Evolutionary conservation across 1,140 invertebrate genomes (phyloP), one percentile per base, ranked within the genome.

Genomic region (Drosophila teissieri): DNA sequence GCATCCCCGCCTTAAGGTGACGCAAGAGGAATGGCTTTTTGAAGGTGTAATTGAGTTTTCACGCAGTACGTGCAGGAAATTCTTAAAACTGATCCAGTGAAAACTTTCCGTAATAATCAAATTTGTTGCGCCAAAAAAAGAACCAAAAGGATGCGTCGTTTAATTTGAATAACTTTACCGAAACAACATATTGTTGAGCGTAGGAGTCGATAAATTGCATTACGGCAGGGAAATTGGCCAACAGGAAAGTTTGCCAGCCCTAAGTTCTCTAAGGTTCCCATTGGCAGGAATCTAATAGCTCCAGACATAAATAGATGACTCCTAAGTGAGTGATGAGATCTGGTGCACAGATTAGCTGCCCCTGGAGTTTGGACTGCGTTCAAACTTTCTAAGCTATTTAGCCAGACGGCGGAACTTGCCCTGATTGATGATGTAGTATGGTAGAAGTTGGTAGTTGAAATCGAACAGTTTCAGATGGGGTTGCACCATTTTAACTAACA

Each of bases 51-150:
- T 76, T 68, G 73, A 76, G 73, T 76, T 76, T 76, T 27, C 24
- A 60, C 34, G 12, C 39, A 76, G 62, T 67, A 76, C 73, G 73
- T 76, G 73, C 73, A 49, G 44, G 55, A 76, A 76, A 76, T 76
- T 39, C 17, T 48, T 7, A 70, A 70, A 52, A 55, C 61, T 39
- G 61, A 67, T 34, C 40, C 60, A 22, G 36, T 67, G 17, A 55
- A 76, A 53, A 76, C 49, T 61, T 75, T 75, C 5, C 11, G 40
- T 36, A 17, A 39, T 68, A 76, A 76, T 57, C 62, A 19, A 76
- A 68, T 76, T 68, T 31, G 2, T 1, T 17, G 37, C 14, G 40
- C 34, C n/a, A 11, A 24, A 22, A 37, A 14, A 39, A 55, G 24
- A 56, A 56, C 42, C 64, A 48, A 69, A 70, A 19, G 48, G 65